A percentile compares a stretch with the other conserved stretches of the same genome.
These are phyloP conservation scores for Phenganax stokvisi DNA, from an alignment of 92 coral and sea anemone genomes.

Conservation along the genomic window DNA sequence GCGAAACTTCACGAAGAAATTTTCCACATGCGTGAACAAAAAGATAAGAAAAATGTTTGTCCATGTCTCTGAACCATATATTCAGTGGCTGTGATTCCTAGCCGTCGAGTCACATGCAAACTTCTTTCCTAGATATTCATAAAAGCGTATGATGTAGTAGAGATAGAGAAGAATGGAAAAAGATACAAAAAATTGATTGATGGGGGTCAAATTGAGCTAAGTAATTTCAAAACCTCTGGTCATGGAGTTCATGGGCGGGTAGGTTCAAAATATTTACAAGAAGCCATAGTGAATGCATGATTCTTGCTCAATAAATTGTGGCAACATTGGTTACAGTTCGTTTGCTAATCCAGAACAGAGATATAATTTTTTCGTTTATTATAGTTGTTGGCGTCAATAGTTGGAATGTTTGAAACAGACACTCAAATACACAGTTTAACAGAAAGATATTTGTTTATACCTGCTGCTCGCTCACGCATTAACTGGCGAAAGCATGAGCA, in stretches of 20 bases:
- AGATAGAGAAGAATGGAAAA: slow-evolving; percentile 56
- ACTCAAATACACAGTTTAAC: slow-evolving; percentile 77
- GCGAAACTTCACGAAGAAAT: too few relatives aligned
- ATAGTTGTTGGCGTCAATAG: slow-evolving; percentile 80
- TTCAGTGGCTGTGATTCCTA: too few relatives aligned
- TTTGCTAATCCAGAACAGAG: too few relatives aligned
- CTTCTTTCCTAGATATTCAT: slow-evolving; percentile 44
- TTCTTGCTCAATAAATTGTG: too few relatives aligned
- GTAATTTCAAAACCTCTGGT: slow-evolving; percentile 76
- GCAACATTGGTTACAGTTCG: too few relatives aligned
- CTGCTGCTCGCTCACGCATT: slow-evolving; percentile 53
- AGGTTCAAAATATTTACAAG: slow-evolving; percentile 1
- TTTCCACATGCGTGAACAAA: too few relatives aligned
- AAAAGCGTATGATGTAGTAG: slow-evolving; percentile 79
- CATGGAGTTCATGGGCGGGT: slow-evolving; percentile 85
- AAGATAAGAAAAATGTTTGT: not conserved
- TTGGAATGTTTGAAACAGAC: slow-evolving; percentile 82
- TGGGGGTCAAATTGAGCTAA: slow-evolving; percentile 88
- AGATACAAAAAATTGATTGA: slow-evolving; percentile 70
- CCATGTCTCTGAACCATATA: too few relatives aligned
- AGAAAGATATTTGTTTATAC: slow-evolving; percentile 68
- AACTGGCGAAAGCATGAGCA: slow-evolving; percentile 74
- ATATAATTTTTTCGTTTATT: not conserved
- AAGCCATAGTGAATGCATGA: too few relatives aligned
- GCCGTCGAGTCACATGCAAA: too few relatives aligned